Evolutionary conservation across 2,797 vertebrate species (phyloP).

Genomic region (Cottoperca gobio): DNA sequence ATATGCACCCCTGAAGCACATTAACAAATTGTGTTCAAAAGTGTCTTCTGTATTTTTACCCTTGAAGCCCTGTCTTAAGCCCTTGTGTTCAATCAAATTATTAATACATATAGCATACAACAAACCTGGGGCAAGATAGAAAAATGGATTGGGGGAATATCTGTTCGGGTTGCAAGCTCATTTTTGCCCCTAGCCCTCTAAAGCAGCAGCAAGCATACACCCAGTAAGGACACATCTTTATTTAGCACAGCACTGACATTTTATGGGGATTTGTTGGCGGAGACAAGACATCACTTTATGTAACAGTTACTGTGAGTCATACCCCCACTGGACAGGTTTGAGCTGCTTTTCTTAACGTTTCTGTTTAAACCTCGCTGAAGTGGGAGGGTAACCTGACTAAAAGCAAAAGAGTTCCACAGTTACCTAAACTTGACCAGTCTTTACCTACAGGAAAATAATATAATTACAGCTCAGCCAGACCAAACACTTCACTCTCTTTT

Average conservation of each 20-base stretch:
- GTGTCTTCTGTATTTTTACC: not conserved
- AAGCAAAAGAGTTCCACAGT: conserved; percentile 8
- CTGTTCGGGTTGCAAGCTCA: not conserved
- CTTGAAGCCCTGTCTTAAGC: not conserved
- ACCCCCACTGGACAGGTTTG: conserved; percentile 11
- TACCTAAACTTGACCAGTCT: conserved; percentile 19
- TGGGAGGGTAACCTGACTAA: conserved; percentile 25
- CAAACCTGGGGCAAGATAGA: not conserved
- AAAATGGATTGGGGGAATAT: not conserved
- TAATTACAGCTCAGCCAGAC: conserved; percentile 52
- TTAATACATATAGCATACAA: not conserved
- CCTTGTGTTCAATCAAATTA: not conserved
- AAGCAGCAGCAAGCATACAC: not conserved
- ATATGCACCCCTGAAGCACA: not conserved
- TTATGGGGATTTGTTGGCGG: not conserved
- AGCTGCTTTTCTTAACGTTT: not conserved
- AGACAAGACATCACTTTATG: conserved; percentile 16
- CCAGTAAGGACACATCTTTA: not conserved
- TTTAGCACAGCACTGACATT: not conserved
- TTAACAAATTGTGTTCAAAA: not conserved
- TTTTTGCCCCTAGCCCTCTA: not conserved
- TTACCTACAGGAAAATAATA: conserved; percentile 41
- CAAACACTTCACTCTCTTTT: conserved; percentile 54
- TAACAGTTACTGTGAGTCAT: conserved; percentile 2
- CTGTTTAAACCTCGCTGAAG: conserved; percentile 18